Base-by-base conservation (phyloP, 1,140 invertebrate genomes). In the Tetramorium alpestre region DNA sequence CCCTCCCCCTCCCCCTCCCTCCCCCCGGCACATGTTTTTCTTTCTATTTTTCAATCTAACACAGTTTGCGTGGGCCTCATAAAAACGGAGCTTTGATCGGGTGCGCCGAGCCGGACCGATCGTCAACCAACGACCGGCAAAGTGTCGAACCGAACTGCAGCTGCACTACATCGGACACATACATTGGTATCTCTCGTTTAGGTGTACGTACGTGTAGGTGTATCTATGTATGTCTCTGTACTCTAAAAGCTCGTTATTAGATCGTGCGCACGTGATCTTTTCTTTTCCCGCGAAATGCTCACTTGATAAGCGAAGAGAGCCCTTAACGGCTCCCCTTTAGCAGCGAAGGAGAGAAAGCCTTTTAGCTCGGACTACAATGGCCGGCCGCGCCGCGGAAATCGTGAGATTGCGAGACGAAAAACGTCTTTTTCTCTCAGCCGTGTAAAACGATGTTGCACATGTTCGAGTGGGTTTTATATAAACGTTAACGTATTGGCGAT, bases 51-150 rank as follows among this genome's bases (percentile, higher is more conserved):
- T 51, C 33, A 54, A 84, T 86, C 76, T 67, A n/a, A 28, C 6
- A 51, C 28, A 44, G 69, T 49, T 51, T 54, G 72, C 38, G 60
- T 60, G 72, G 41, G 80, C 80, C 67, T 80, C 56, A 82, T 82
- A 86, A 87, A 87, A 87, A 87, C 54, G 56, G 56, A 73, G 51
- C 86, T 87, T 87, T 87, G 80, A 87, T 87, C 85, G 77, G 77
- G 77, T 86, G 77, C 77, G 67, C 33, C 60, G 73, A 76, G 73
- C 56, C 11, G 72, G 33, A 77, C 44, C 60, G 82, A 65, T 77
- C 69, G 56, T 80, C 69, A 49, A 75, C 80, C 67, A 76, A 54
- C 70, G 38, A 13, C 69, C 54, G 76, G 73, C 60, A 41, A 77
- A 77, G 75, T 86, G 75, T 86, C 75, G 73, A 18, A 67, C 33